Conservation (phyloP, 2,797 vertebrate species). For the Nothura maculosa region DNA sequence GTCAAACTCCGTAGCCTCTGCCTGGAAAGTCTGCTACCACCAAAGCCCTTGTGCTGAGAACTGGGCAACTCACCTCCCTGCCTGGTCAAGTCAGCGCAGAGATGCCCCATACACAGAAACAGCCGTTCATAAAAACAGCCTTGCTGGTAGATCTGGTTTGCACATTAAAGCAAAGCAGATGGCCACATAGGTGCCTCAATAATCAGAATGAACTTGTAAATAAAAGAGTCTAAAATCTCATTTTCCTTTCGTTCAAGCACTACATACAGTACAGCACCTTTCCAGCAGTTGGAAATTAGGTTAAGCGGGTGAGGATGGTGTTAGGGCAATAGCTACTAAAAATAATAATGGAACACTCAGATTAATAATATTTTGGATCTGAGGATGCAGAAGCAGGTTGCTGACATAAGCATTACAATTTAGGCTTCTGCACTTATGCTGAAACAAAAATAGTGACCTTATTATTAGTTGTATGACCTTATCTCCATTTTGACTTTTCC, state of each 20-base stretch:
- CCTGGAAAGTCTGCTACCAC: not conserved
- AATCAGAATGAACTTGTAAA: not conserved
- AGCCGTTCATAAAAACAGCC: fast-evolving
- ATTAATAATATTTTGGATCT: not conserved
- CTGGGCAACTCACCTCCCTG: not conserved
- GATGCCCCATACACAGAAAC: not conserved
- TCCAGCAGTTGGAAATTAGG: not conserved
- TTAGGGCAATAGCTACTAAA: not conserved
- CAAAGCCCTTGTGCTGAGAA: not conserved
- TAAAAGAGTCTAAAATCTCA: not conserved
- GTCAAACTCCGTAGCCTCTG: not conserved
- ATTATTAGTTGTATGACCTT: not conserved
- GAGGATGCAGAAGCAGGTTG: slow-evolving; percentile 37
- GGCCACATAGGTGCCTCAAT: not conserved
- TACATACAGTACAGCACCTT: not conserved
- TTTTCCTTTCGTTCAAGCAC: not conserved
- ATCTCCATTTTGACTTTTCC: not conserved
- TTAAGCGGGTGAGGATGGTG: not conserved
- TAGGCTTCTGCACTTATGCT: not conserved
- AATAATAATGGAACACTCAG: not conserved
- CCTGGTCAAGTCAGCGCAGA: not conserved
- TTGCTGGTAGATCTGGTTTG: not conserved
- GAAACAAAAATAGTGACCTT: not conserved
- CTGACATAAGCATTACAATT: not conserved
- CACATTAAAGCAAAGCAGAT: not conserved